Base-by-base conservation (phyloP, 2,888 invertebrate species). In the Escarpia spicata region DNA sequence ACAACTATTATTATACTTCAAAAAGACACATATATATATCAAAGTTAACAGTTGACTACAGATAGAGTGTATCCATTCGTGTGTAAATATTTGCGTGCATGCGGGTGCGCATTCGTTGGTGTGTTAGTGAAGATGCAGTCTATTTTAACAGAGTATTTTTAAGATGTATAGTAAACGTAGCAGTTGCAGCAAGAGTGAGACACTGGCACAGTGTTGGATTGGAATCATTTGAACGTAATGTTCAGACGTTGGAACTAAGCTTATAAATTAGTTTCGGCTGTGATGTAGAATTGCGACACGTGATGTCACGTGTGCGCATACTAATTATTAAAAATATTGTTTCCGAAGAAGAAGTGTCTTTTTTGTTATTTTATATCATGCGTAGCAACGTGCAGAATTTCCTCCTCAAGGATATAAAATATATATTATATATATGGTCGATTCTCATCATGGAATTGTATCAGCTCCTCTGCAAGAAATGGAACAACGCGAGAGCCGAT, bases 61-160 rank as follows among this genome's bases (percentile, higher is more conserved):
- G 26, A 52, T 52, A 52, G 6, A 26, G 75, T 75, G 75, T 75
- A 75, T 75, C 75, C 75, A 26, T 75, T 75, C 75, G 75, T 75
- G 75, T 15, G 26, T 60, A 19, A 9, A 15, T 52, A 9, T 52
- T 9, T 52, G 52, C 52, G 8, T 52, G 75, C 75, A 75, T 26
- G 2, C 19, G 75, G 6, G 6, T 75, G 75, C 75, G 19, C n/a
- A 26, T 26, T 19, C 26, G 75, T 75, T 26, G 6, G n/a, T n/a
- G 2, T 75, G 75, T 75, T 75, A 75, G 75, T 75, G 75, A 75
- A 75, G 75, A 75, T 75, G 75, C 75, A 75, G 75, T 75, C 75
- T 75, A 75, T 75, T 75, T 75, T 75, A 75, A 75, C n/a, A 75
- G n/a, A 75, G 75, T 75, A 75, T 75, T 75, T 75, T 75, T 75